phyloP scores from a whole-genome alignment of 1,140 invertebrate genomes.

The Aphelinus atriplicis region DNA sequence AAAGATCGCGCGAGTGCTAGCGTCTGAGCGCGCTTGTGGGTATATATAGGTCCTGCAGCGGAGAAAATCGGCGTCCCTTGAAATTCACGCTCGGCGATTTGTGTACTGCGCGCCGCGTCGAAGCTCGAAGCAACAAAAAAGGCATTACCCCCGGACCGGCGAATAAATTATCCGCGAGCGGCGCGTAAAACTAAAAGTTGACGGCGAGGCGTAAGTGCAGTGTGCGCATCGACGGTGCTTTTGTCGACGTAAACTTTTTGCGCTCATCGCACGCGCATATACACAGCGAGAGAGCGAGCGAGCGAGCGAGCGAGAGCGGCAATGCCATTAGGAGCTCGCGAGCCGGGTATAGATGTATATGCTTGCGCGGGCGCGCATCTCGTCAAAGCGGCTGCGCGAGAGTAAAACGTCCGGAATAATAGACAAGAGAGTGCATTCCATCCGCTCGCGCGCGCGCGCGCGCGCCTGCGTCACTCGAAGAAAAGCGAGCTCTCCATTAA shows the following conservation, averaged over 20 bases:
- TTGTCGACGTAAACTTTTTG: slow-evolving; percentile 5
- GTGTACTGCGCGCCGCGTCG: no score
- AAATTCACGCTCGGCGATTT: no score
- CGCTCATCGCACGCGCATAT: not conserved
- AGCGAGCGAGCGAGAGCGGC: not conserved
- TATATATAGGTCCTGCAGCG: no score
- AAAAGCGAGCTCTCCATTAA: slow-evolving; percentile 34
- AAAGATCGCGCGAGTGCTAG: no score
- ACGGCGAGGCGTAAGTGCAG: no score
- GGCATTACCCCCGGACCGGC: no score
- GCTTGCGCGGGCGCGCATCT: not conserved
- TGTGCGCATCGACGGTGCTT: not conserved
- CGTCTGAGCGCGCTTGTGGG: no score
- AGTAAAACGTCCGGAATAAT: slow-evolving; percentile 29
- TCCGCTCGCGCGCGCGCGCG: not conserved
- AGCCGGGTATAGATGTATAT: not conserved
- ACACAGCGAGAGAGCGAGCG: not conserved
- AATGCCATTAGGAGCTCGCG: no score
- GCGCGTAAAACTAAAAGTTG: no score
- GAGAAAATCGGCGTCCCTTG: no score
- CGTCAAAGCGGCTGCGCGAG: not conserved
- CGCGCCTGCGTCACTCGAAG: not conserved
- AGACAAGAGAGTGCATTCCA: slow-evolving; percentile 32
- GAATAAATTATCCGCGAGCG: no score
- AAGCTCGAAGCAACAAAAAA: no score